Evolutionary conservation across 2,113 vertebrate genomes (phyloP).

Genomic region (Leucosticte australis): DNA sequence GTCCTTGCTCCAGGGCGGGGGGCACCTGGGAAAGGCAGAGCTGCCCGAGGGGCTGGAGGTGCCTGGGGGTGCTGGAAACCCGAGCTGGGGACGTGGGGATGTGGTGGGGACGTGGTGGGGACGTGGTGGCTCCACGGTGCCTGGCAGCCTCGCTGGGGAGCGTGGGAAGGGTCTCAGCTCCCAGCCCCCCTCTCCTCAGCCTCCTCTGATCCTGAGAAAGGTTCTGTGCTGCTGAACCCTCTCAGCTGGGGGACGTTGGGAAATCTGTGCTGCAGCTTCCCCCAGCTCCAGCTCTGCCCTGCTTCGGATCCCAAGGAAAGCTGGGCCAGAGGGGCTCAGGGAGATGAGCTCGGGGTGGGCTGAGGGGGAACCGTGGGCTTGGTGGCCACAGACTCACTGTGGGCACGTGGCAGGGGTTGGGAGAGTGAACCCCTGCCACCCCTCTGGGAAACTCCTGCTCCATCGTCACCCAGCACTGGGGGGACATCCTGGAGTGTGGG

Average conservation of each 20-base stretch:
- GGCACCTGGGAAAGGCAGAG: background rate
- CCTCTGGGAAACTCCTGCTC: background rate
- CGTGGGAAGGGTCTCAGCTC: slow-evolving; percentile 51
- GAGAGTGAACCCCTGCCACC: background rate
- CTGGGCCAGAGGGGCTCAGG: background rate
- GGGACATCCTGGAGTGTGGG: accelerated
- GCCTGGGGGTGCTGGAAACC: background rate
- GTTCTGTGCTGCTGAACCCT: background rate
- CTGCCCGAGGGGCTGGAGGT: background rate
- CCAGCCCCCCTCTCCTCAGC: background rate
- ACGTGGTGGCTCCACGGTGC: background rate
- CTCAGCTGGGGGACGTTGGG: background rate
- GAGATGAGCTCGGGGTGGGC: background rate
- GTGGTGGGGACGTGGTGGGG: background rate
- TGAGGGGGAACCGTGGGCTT: background rate
- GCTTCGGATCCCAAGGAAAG: background rate
- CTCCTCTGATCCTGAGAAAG: slow-evolving; percentile 29
- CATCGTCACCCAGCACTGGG: accelerated
- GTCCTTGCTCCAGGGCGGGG: background rate
- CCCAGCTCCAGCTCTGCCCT: background rate
- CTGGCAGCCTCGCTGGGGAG: accelerated
- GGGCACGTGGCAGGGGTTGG: slow-evolving; percentile 8
- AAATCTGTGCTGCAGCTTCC: background rate
- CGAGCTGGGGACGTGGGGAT: background rate
- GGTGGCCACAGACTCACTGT: slow-evolving; percentile 12